These are phyloP conservation scores for Eidolon dupreanum DNA, from an alignment of 2,797 vertebrate species.

Conservation along the genomic window DNA sequence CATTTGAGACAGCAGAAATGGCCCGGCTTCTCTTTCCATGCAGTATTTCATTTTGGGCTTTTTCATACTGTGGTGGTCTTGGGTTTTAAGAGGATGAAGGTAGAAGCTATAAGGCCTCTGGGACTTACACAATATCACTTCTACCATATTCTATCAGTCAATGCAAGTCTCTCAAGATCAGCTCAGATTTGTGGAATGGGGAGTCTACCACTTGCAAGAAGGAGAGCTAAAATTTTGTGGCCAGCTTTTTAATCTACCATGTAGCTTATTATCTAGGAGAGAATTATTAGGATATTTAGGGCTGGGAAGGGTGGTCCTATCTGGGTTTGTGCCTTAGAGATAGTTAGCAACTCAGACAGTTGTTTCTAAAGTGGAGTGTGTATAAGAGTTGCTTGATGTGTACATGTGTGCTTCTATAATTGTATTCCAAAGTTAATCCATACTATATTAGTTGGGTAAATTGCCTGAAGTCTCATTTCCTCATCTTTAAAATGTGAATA, in stretches of 20 bases:
- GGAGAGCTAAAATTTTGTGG: neutral
- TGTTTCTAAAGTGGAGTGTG: neutral
- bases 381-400: neutral
- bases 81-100: neutral
- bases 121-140: neutral
- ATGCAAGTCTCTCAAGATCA: neutral
- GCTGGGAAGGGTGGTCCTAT: neutral
- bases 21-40: neutral
- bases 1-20: neutral
- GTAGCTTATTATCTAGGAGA: neutral
- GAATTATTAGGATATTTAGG: neutral
- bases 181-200: neutral
- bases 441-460: neutral
- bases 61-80: neutral
- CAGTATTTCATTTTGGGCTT: neutral
- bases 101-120: neutral
- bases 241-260: neutral
- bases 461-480: neutral
- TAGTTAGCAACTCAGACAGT: neutral
- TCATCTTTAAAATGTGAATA: constrained; percentile 26
- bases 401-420: neutral
- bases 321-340: neutral
- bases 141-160: neutral
- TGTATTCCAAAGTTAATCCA: neutral
- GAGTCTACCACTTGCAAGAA: constrained; percentile 13